phyloP scores from a whole-genome alignment of 2,888 invertebrate genomes.

The Ryuthela nishihirai region DNA sequence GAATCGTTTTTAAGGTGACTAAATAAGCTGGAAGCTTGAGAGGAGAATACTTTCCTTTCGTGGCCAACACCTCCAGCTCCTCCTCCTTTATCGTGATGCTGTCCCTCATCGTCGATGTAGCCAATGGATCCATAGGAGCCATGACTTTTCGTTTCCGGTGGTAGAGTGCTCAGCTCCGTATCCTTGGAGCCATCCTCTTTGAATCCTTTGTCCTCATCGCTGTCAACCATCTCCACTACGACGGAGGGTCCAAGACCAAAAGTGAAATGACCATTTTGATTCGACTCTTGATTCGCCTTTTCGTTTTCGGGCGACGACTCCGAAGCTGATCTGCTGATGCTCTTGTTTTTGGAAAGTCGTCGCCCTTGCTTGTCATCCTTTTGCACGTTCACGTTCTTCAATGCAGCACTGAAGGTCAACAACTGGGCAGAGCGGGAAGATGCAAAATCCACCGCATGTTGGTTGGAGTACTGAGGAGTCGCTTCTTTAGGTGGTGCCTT shows the following conservation, averaged over 20 bases:
- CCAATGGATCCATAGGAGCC: conserved; percentile 30
- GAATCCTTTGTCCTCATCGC: conserved; percentile 15
- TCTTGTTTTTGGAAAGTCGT: conserved; percentile 14
- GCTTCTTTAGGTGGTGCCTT: conserved; percentile 3
- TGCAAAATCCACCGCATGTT: conserved; percentile 10
- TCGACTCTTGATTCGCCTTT: too few relatives aligned
- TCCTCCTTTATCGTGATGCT: conserved; percentile 9
- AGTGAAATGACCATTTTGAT: conserved; percentile 25
- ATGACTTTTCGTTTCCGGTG: conserved; percentile 16
- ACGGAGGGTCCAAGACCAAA: conserved; percentile 26
- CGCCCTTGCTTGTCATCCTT: conserved; percentile 15
- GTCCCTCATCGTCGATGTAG: conserved; percentile 24
- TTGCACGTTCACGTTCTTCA: conserved; percentile 22
- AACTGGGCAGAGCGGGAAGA: conserved; percentile 11
- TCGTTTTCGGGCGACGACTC: too few relatives aligned
- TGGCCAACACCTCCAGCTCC: conserved; percentile 14
- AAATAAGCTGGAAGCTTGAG: conserved; percentile 19
- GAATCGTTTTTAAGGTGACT: conserved; percentile 24
- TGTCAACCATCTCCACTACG: conserved; percentile 14
- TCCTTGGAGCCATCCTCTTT: conserved; percentile 28
- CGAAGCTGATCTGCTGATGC: conserved; percentile 30
- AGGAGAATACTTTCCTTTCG: conserved; percentile 25
- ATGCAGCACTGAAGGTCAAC: conserved; percentile 20
- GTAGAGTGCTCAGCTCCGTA: conserved; percentile 7
- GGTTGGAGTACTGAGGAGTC: conserved; percentile 8